phyloP scores from a whole-genome alignment of 2,797 vertebrate genomes.

The Gymnothorax reevesii region DNA sequence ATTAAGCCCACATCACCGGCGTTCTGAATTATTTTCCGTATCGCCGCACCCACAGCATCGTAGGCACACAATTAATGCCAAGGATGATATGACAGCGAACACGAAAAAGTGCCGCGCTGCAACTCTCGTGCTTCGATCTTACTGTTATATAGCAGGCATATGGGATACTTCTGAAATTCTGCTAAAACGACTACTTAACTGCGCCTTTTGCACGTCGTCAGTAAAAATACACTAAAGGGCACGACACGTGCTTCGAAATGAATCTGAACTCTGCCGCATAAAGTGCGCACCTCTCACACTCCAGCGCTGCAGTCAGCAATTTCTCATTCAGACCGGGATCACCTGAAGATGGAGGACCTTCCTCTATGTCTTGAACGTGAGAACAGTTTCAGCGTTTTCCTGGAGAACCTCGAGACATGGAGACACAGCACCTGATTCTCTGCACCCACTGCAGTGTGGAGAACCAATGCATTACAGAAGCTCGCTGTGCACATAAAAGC shows the following conservation, averaged over 20 bases:
- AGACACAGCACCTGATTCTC: background rate
- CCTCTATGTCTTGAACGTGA: background rate
- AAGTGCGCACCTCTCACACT: background rate
- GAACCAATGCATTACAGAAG: background rate
- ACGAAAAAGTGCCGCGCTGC: background rate
- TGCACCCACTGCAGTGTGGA: background rate
- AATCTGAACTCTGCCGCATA: slow-evolving; percentile 3
- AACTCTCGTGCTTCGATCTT: background rate
- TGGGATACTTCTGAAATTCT: background rate
- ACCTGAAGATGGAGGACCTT: background rate
- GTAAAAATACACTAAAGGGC: background rate
- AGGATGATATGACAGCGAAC: background rate
- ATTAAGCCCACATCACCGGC: background rate
- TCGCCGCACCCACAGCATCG: background rate
- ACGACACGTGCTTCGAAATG: background rate
- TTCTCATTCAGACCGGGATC: slow-evolving; percentile 11
- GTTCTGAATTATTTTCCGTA: background rate
- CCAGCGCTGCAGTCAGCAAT: background rate
- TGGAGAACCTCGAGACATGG: background rate
- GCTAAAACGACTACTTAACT: background rate
- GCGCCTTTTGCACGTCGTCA: too few relatives aligned
- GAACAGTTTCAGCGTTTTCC: background rate
- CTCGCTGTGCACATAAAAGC: too few relatives aligned
- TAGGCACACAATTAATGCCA: background rate
- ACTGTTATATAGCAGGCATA: background rate